Evolutionary conservation across 1,140 invertebrate species (phyloP).

Genomic region (Ceratoteleas bidentatus): DNA sequence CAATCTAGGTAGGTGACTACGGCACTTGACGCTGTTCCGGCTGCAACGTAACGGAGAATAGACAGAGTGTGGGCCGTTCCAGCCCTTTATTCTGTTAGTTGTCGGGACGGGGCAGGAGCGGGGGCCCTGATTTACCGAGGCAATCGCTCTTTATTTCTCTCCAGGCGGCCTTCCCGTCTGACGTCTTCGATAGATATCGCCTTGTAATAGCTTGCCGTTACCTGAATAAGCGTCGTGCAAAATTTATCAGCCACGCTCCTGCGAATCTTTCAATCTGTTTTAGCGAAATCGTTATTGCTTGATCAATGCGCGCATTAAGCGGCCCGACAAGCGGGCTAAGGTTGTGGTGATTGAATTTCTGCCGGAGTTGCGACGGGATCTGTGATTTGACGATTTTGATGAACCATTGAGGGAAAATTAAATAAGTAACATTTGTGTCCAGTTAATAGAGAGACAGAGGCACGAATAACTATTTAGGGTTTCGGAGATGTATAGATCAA

Average conservation of each 20-base stretch:
- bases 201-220: conserved; percentile 82
- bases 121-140: conserved; percentile 80
- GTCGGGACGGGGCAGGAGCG: conserved; percentile 12
- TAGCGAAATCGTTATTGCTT: conserved; percentile 57
- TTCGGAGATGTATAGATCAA: no score
- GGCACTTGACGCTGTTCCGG: conserved; percentile 62
- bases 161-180: conserved; percentile 79
- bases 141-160: conserved; percentile 83
- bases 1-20: conserved; percentile 49
- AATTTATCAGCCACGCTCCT: conserved; percentile 72
- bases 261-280: conserved; percentile 59
- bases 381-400: no score
- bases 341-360: no score
- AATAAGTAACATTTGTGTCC: no score
- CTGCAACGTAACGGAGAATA: conserved; percentile 54
- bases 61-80: conserved; percentile 54
- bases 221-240: conserved; percentile 76
- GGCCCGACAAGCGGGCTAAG: neutral
- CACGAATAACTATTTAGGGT: no score
- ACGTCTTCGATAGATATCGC: conserved; percentile 80
- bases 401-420: no score
- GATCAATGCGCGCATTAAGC: conserved; percentile 43
- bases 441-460: no score
- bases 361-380: no score
- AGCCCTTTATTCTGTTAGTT: conserved; percentile 54